Conservation (phyloP, 35 echinoderm and acorn worm species). For the Hemicentrotus pulcherrimus region DNA sequence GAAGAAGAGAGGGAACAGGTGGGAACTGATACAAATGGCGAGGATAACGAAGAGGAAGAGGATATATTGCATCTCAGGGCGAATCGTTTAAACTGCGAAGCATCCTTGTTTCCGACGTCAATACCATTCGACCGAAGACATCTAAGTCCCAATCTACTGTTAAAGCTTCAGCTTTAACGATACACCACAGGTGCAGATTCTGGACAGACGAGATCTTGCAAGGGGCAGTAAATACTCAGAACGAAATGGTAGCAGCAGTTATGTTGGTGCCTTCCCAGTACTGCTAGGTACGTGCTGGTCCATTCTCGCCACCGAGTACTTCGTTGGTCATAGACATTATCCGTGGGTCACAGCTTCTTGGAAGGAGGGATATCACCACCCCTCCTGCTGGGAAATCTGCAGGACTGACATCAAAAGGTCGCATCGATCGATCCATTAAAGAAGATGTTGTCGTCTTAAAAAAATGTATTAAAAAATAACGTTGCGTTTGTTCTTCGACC, state of each 20-base stretch:
- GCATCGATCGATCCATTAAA: neutral
- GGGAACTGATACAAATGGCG: constrained; percentile 1
- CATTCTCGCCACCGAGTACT: constrained; percentile 84
- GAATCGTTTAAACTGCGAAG: neutral
- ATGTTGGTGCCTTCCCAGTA: neutral
- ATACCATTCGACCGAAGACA: neutral
- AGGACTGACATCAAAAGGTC: neutral
- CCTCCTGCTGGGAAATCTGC: constrained; percentile 55
- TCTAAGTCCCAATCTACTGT: neutral
- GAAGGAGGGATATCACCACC: constrained; percentile 61
- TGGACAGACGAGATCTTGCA: neutral
- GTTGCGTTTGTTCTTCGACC: neutral
- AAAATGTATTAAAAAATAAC: neutral
- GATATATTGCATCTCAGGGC: neutral
- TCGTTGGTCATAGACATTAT: constrained; percentile 85
- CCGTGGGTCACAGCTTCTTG: constrained; percentile 73
- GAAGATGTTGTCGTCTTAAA: neutral
- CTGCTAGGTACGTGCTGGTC: constrained; percentile 75
- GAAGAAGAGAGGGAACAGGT: neutral
- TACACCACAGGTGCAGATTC: constrained; percentile 39
- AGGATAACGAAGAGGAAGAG: constrained; percentile 32
- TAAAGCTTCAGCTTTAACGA: constrained; percentile 47
- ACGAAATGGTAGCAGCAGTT: neutral
- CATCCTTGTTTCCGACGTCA: constrained; percentile 18
- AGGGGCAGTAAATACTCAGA: constrained; percentile 28